These are phyloP conservation scores for Cephus nigrinus DNA, from an alignment of 2,888 invertebrate genomes.

Conservation along the genomic window DNA sequence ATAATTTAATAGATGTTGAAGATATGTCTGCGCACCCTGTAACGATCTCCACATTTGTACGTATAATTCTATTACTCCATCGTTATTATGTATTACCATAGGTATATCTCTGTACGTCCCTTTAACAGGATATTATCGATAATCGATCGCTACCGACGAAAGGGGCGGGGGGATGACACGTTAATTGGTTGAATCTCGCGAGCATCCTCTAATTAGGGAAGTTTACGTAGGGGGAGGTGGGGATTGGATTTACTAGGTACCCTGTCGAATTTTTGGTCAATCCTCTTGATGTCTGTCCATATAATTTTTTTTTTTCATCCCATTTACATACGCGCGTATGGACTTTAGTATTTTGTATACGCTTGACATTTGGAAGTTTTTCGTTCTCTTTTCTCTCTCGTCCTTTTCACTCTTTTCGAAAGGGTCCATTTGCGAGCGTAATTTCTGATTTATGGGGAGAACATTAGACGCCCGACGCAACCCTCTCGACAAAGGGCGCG, in stretches of 20 bases:
- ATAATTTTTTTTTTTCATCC: too few relatives aligned
- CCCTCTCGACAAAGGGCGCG: conserved; percentile 43
- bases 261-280: too few relatives aligned
- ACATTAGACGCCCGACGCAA: conserved; percentile 24
- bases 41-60: conserved; percentile 2
- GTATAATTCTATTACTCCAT: neutral
- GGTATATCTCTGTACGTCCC: neutral
- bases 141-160: neutral
- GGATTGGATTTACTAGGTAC: too few relatives aligned
- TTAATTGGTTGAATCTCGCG: neutral
- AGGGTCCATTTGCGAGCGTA: conserved; percentile 27
- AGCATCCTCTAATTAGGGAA: too few relatives aligned
- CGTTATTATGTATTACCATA: neutral
- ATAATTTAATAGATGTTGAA: conserved; percentile 21
- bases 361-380: too few relatives aligned
- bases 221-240: too few relatives aligned
- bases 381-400: conserved; percentile 15
- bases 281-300: too few relatives aligned
- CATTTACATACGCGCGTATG: too few relatives aligned
- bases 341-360: too few relatives aligned
- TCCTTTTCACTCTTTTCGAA: conserved; percentile 23
- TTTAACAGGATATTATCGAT: neutral
- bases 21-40: neutral
- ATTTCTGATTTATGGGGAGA: conserved; percentile 38
- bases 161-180: neutral